Evolutionary conservation across 2,888 invertebrate genomes (phyloP).

Genomic region (Agrilus biguttatus): DNA sequence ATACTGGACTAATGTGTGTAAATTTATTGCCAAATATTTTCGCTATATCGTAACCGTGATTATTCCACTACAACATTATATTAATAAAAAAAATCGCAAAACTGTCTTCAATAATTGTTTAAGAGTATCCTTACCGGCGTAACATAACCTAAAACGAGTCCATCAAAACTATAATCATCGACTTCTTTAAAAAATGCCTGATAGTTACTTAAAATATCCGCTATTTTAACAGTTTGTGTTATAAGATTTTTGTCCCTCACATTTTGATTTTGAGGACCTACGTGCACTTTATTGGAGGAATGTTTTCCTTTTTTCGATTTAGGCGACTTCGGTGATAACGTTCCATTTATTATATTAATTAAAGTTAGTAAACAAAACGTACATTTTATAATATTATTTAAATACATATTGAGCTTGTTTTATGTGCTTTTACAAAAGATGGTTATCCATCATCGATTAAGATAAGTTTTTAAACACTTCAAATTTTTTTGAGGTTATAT

Average conservation of each 20-base stretch:
- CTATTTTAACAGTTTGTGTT: slow-evolving; percentile 46
- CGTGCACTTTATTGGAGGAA: slow-evolving; percentile 5
- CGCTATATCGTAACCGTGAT: slow-evolving; percentile 83
- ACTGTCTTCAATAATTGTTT: neutral
- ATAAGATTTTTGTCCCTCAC: slow-evolving; percentile 61
- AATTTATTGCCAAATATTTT: slow-evolving; percentile 83
- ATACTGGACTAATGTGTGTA: slow-evolving; percentile 84
- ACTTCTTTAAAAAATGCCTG: slow-evolving; percentile 61
- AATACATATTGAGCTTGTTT: no score
- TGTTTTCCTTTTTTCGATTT: slow-evolving; percentile 15
- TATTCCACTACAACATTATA: slow-evolving; percentile 68
- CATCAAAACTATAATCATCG: slow-evolving; percentile 47
- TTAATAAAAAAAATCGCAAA: neutral
- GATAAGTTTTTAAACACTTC: no score
- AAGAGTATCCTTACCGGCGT: slow-evolving; percentile 56
- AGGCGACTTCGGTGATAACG: slow-evolving; percentile 22
- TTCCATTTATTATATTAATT: slow-evolving; percentile 7
- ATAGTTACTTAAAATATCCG: slow-evolving; percentile 64
- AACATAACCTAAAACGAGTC: slow-evolving; percentile 75
- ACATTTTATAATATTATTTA: no score
- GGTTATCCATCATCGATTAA: no score
- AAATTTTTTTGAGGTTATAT: no score
- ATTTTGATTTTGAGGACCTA: slow-evolving; percentile 22
- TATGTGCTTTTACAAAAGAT: no score
- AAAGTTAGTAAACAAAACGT: no score